Base-by-base conservation (phyloP, 2,888 invertebrate species). In the Ypsolopha sequella region DNA sequence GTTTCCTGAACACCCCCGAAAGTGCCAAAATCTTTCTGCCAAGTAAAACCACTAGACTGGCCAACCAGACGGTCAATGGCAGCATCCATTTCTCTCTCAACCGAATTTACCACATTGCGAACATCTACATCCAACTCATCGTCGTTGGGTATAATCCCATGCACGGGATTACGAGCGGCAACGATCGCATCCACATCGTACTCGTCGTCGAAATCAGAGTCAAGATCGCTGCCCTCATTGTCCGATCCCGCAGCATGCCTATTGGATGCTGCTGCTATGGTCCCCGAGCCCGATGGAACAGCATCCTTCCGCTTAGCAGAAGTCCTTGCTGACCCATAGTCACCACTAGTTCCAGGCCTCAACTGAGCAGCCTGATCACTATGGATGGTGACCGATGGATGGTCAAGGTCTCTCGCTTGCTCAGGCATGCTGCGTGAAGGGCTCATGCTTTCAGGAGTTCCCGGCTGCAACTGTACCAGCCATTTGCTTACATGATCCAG, bases 1-100 rank as follows among this genome's bases (percentile, higher is more conserved):
- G 6, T 3, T 52, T 58, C 61, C 41, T 54, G 55, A 14, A 50
- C 43, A 10, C 59, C 59, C 24, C 52, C 46, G 47, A 61, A 63
- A 34, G 58, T 52, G 0, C 50, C 51, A 53, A 56, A 63, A 36
- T 53, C 54, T 34, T 49, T 41, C 7, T 43, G 38, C 52, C 52
- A 52, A 9, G 2, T 34, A 39, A 48, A 52, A 36, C 14, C 39
- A 44, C n/a, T 36, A n/a, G 39, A 41, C 10, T n/a, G 34, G 41
- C 50, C 41, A 13, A 41, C 41, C 33, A 50, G 34, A 33, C 13
- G 24, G n/a, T 50, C 50, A 41, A 45, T n/a, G 13, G 48, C 60
- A 7, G 58, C 60, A 50, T 62, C 60, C 51, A 62, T 60, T 24
- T 13, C 44, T 9, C 24, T 14, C 7, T 7, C 14, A 8, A 24